A percentile compares a stretch with the other conserved stretches of the same genome.
Conservation (phyloP, 2,113 vertebrate genomes). For the Puma concolor region DNA sequence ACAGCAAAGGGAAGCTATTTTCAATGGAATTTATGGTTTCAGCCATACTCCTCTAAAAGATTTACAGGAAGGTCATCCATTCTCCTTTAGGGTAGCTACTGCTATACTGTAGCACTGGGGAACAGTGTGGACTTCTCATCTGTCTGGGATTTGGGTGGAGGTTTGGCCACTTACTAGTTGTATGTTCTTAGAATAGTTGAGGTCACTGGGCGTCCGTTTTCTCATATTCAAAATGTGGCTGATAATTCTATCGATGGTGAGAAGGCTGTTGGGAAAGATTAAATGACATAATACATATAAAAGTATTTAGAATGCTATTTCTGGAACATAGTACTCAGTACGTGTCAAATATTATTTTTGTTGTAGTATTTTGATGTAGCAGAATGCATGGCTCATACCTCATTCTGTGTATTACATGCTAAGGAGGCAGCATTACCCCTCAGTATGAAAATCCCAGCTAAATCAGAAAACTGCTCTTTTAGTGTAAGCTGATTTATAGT, state of each 20-base stretch:
- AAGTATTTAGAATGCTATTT: not conserved
- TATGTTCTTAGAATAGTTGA: not conserved
- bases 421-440: not conserved
- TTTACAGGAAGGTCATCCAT: not conserved
- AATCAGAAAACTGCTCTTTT: not conserved
- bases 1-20: not conserved
- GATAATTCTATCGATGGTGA: not conserved
- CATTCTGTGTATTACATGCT: not conserved
- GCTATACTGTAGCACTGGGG: not conserved
- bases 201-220: not conserved
- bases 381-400: not conserved
- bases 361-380: not conserved
- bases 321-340: not conserved
- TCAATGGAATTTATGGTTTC: not conserved
- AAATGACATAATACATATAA: not conserved
- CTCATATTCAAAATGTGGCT: not conserved
- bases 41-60: not conserved
- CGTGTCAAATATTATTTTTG: not conserved
- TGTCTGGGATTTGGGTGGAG: not conserved
- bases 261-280: not conserved
- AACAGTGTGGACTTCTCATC: not conserved
- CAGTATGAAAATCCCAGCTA: not conserved
- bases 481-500: not conserved
- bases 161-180: not conserved
- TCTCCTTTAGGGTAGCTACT: not conserved